Evolutionary conservation across 2,888 invertebrate species (phyloP).

Genomic region (Dusona sp.): DNA sequence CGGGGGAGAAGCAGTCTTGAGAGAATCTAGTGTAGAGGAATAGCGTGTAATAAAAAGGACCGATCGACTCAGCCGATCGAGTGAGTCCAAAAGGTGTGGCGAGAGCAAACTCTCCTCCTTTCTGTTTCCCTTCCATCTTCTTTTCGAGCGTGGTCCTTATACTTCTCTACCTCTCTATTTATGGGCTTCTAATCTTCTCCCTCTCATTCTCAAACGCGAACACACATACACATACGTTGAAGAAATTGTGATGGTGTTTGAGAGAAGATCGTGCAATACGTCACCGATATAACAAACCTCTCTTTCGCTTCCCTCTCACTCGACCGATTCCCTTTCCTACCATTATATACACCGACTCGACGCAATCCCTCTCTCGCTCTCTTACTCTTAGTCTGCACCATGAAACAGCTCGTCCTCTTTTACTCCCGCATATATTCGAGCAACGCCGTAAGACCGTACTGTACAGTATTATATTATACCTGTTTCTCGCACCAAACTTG

Average conservation of each 20-base stretch:
- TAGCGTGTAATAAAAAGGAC: slow-evolving; percentile 22
- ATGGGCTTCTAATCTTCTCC: slow-evolving; percentile 53
- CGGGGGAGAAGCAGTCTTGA: background rate
- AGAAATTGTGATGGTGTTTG: slow-evolving; percentile 1
- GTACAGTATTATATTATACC: slow-evolving; percentile 26
- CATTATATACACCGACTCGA: slow-evolving; percentile 25
- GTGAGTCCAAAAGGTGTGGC: slow-evolving; percentile 79
- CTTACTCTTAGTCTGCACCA: background rate
- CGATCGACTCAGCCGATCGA: slow-evolving; percentile 74
- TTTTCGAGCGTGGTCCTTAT: slow-evolving; percentile 34
- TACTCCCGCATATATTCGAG: slow-evolving; percentile 58
- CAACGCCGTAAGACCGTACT: slow-evolving; percentile 6
- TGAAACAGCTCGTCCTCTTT: slow-evolving; percentile 59
- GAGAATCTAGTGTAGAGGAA: background rate
- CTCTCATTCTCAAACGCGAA: slow-evolving; percentile 14
- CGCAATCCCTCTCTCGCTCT: slow-evolving; percentile 29
- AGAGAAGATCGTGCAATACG: slow-evolving; percentile 18
- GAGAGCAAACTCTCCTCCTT: slow-evolving; percentile 68
- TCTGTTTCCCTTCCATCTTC: slow-evolving; percentile 63
- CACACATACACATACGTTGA: background rate
- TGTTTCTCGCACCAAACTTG: slow-evolving; percentile 28
- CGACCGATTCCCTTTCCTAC: slow-evolving; percentile 61
- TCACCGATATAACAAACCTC: slow-evolving; percentile 36
- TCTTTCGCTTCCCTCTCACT: slow-evolving; percentile 54
- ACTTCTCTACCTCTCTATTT: slow-evolving; percentile 54